These are phyloP conservation scores for Chelon auratus DNA, from an alignment of 2,797 vertebrate genomes.

Conservation along the genomic window DNA sequence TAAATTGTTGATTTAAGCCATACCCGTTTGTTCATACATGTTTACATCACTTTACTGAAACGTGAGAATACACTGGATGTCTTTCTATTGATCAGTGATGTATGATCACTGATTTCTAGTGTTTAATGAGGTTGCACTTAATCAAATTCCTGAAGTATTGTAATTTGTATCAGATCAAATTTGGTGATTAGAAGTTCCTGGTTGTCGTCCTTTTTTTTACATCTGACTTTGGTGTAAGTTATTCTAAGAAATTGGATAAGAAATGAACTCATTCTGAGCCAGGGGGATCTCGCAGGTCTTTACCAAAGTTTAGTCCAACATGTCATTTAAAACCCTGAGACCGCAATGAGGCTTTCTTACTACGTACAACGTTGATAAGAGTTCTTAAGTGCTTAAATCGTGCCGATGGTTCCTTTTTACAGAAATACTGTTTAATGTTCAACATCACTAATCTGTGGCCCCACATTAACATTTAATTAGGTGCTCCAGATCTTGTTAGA, in stretches of 20 bases:
- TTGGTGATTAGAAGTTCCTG: background rate
- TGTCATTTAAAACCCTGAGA: constrained; percentile 11
- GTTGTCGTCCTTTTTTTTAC: background rate
- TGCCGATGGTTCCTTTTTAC: constrained; percentile 6
- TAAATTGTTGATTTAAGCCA: constrained; percentile 31
- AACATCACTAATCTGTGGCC: constrained; percentile 1
- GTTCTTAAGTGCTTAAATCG: background rate
- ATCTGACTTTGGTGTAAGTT: background rate
- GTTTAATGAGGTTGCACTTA: constrained; percentile 48
- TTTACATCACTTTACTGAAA: constrained; percentile 9
- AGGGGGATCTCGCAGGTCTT: background rate
- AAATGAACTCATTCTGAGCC: constrained; percentile 12
- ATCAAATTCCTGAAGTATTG: background rate
- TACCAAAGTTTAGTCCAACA: constrained; percentile 16
- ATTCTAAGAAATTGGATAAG: background rate
- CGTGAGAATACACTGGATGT: constrained; percentile 45
- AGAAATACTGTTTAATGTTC: background rate
- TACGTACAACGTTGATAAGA: background rate
- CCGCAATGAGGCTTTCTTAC: constrained; percentile 7
- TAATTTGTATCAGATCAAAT: background rate
- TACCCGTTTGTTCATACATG: constrained; percentile 10
- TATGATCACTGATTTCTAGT: background rate
- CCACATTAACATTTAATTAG: background rate
- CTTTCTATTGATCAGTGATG: constrained; percentile 34
- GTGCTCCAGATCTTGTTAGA: background rate